Conservation (phyloP, 1,140 invertebrate genomes). For the Schlechtendalia chinensis region DNA sequence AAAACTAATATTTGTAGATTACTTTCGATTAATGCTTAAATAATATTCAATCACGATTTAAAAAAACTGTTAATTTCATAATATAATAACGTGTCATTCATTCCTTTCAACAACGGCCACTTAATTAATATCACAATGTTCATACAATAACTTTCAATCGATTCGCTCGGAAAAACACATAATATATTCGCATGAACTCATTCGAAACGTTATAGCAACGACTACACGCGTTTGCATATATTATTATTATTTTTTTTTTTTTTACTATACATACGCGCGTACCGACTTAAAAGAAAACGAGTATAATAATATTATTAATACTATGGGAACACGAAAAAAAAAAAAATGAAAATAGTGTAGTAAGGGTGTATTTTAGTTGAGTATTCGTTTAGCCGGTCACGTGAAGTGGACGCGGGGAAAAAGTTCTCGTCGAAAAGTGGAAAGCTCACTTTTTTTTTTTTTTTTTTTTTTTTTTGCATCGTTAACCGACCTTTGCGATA, state of each 20-base stretch:
- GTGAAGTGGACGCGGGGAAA: background rate
- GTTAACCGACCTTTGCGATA: constrained; percentile 41
- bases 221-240: background rate
- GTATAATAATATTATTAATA: constrained; percentile 30
- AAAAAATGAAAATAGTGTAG: background rate
- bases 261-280: background rate
- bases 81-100: no score
- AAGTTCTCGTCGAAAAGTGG: constrained; percentile 42
- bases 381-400: constrained; percentile 22
- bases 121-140: no score
- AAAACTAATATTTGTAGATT: no score
- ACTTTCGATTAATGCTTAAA: no score
- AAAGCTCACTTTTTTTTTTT: constrained; percentile 29
- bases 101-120: no score
- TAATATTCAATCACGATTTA: no score
- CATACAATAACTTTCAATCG: no score
- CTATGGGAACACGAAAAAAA: background rate
- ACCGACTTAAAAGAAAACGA: background rate
- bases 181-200: no score
- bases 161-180: background rate
- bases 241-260: background rate
- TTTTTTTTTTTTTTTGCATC: constrained; percentile 31
- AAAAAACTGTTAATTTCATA: no score
- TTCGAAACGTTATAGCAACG: background rate
- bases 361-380: background rate